Base-by-base conservation (phyloP, 2,888 invertebrate species). In the Plagodis dolabraria region DNA sequence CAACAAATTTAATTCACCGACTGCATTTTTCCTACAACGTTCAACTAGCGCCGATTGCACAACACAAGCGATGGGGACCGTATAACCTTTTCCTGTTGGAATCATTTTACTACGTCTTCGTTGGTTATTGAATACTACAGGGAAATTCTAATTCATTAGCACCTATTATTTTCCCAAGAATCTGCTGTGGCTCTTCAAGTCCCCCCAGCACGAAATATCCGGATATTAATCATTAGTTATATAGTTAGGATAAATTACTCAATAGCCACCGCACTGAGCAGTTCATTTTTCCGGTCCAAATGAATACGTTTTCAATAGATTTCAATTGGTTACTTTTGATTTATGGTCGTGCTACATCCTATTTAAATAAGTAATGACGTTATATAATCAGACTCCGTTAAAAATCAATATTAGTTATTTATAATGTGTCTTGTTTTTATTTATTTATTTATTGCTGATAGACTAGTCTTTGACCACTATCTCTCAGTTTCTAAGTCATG, bases 211-310 rank as follows among this genome's bases (percentile, higher is more conserved):
- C 78, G 79, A 80, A 83, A 82, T 87, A 87, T 87, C 86, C 90
- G 86, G 85, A 86, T 87, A 89, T 89, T 87, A 90, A 89, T 91
- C 88, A 90, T 86, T 82, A 80, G 75, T 82, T 79, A 80, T 79
- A 80, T 85, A 86, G 84, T 85, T 82, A 86, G 79, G 80, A 86
- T 85, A 83, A 85, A 86, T 87, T 80, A 86, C 81, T 84, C 86
- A 87, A 87, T 87, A 86, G 85, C 80, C 82, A 80, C 80, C 82
- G 80, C 72, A 75, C 75, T 67, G 71, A 69, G 72, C 81, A 84
- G 85, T 88, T 82, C 81, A 81, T 82, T 86, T 85, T 87, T 86
- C 87, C 86, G 84, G 83, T 83, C 77, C 76, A 80, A 85, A 88
- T 85, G 76, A 83, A 86, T 84, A 75, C 78, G 80, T 80, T 82